Evolutionary conservation across 1,140 invertebrate species (phyloP), one percentile per base, ranked within the genome.

Genomic region (Saccostrea cuccullata): DNA sequence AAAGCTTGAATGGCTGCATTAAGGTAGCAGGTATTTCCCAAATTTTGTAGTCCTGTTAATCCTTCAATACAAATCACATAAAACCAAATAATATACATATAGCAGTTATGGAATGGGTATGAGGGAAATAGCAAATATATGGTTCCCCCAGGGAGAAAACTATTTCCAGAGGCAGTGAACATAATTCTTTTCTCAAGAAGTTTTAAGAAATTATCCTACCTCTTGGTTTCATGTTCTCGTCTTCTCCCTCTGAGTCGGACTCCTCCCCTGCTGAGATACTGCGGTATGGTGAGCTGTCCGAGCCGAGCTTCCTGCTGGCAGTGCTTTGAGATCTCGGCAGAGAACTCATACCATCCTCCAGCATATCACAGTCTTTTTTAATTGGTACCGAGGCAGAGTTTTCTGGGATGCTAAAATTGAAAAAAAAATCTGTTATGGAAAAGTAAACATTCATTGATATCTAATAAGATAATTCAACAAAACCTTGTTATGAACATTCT

Each of bases 1-100:
- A 99, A 95, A 0, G 98, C 98, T 95, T 99, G 98, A 11, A 99
- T 94, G 0, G 98, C 98, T 26, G 98, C 97, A 95, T 99, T 99
- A 98, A 99, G 98, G 94, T 99, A 99, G 94, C 98, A 99, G 0
- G 98, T 99, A 94, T 99, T 99, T 60, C 98, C 98, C 89, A 98
- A 96, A 94, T 99, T 99, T 92, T 98, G 97, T 0, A 99, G 95
- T 0, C 98, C 98, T 70, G 98, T 97, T 23, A 98, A 95, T 88
- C 97, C 97, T 96, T 91, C 30, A 86, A 89, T 87, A 23, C 60
- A 60, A 88, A 88, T 55, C 26, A 30, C 0, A 23, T 84, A 26
- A 30, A 82, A 82, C 0, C 17, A 82, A 82, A 82, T 82, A 82
- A 82, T 6, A 47, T 11, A n/a, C 20, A 15, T 82, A n/a, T n/a